phyloP scores from a whole-genome alignment of 2,113 vertebrate genomes.

The Fregata magnificens region DNA sequence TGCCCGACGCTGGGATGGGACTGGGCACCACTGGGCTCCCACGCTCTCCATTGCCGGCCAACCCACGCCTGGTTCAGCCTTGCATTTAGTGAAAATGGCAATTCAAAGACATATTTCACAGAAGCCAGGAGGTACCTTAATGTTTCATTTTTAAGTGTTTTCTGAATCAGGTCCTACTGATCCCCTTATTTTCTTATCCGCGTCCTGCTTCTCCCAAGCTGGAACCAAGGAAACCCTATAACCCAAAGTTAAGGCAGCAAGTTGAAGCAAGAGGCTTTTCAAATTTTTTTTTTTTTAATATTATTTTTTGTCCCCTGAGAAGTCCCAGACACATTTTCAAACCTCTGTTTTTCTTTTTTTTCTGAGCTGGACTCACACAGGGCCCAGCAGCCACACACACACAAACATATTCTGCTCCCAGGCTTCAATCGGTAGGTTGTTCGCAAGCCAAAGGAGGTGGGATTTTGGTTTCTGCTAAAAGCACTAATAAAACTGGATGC shows the following conservation, averaged over 20 bases:
- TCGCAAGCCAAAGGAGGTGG: slow-evolving; percentile 39
- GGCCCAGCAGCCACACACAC: background rate
- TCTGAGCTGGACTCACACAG: background rate
- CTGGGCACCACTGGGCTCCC: background rate
- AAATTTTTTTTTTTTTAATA: background rate
- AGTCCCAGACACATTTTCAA: background rate
- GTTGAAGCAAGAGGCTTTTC: background rate
- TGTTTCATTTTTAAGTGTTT: background rate
- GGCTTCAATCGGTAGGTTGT: slow-evolving; percentile 26
- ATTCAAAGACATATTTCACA: background rate
- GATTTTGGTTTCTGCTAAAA: slow-evolving; percentile 4
- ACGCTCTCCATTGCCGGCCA: background rate
- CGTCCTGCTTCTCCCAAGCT: background rate
- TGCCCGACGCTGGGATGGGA: background rate
- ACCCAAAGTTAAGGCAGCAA: background rate
- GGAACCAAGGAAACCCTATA: background rate
- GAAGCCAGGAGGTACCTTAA: background rate
- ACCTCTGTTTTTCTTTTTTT: background rate
- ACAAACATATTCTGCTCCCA: background rate
- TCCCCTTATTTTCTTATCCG: background rate
- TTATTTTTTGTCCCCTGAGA: background rate
- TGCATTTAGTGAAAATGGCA: accelerated
- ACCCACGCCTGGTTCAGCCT: background rate
- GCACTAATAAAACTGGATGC: slow-evolving; percentile 15
- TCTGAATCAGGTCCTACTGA: background rate